Percentiles rank a stretch among this genome's conserved stretches.
Conservation (phyloP, 2,113 vertebrate species). For the Bubo blakistoni region DNA sequence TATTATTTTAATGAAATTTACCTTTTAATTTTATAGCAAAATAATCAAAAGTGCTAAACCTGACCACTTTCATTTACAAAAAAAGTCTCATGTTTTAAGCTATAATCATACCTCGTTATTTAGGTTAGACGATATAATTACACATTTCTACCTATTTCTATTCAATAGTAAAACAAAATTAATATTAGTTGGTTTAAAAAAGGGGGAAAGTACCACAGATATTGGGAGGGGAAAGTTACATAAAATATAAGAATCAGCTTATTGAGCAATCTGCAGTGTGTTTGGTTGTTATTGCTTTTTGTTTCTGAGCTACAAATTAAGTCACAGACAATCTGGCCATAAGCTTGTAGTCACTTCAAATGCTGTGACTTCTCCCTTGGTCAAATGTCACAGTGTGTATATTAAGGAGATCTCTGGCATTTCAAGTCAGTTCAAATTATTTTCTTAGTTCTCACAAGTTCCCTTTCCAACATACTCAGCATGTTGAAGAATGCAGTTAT, state of each 20-base stretch:
- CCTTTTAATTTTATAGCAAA: slow-evolving; percentile 74
- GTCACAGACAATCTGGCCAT: background rate
- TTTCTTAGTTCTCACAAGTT: slow-evolving; percentile 29
- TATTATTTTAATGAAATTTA: slow-evolving; percentile 76
- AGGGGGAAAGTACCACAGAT: slow-evolving; percentile 76
- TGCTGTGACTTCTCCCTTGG: background rate
- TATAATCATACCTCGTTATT: slow-evolving; percentile 52
- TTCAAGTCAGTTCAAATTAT: background rate
- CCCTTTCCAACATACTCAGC: slow-evolving; percentile 46
- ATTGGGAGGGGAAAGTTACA: slow-evolving; percentile 41
- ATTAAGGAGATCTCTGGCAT: slow-evolving; percentile 9
- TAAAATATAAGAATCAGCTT: slow-evolving; percentile 51
- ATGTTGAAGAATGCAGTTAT: background rate
- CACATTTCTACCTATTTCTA: slow-evolving; percentile 52
- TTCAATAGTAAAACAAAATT: slow-evolving; percentile 57
- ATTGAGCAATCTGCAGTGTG: background rate
- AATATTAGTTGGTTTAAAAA: slow-evolving; percentile 68
- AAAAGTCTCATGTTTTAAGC: slow-evolving; percentile 8
- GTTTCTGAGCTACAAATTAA: background rate
- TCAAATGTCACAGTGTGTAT: background rate
- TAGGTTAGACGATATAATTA: slow-evolving; percentile 59
- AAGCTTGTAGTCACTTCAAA: background rate
- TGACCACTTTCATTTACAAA: slow-evolving; percentile 69
- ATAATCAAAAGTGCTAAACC: slow-evolving; percentile 73
- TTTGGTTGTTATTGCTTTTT: background rate